phyloP scores from a whole-genome alignment of 2,113 vertebrate genomes.

The Rhinopomastus cyanomelas region DNA sequence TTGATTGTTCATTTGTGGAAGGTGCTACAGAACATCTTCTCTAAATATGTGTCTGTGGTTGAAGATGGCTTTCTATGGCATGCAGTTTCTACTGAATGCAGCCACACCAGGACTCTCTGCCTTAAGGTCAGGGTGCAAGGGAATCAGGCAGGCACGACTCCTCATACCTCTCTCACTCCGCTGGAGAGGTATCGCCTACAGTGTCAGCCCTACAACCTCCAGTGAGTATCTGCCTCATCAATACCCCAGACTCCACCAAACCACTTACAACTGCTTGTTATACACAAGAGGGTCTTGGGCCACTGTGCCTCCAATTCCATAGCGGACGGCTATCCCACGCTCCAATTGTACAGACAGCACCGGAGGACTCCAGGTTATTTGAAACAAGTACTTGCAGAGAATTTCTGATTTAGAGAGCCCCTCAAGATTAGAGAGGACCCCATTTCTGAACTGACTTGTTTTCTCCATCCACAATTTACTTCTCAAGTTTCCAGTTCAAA shows the following conservation, averaged over 20 bases:
- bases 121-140: background rate
- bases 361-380: background rate
- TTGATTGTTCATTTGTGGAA: background rate
- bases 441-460: background rate
- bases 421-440: background rate
- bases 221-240: background rate
- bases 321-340: background rate
- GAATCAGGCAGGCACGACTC: background rate
- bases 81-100: background rate
- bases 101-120: background rate
- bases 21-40: background rate
- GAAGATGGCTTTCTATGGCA: background rate
- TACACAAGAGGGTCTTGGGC: background rate
- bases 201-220: background rate
- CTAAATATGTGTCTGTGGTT: background rate
- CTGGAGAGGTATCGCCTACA: background rate
- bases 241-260: background rate
- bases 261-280: background rate
- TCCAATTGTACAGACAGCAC: background rate
- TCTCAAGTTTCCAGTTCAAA: background rate
- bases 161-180: background rate
- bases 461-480: background rate
- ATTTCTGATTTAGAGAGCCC: background rate
- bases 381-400: background rate
- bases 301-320: background rate